A percentile compares a stretch with the other conserved stretches of the same genome.
Evolutionary conservation across 1,140 invertebrate species (phyloP).

Genomic region (Macrotrachela quadricornifera): DNA sequence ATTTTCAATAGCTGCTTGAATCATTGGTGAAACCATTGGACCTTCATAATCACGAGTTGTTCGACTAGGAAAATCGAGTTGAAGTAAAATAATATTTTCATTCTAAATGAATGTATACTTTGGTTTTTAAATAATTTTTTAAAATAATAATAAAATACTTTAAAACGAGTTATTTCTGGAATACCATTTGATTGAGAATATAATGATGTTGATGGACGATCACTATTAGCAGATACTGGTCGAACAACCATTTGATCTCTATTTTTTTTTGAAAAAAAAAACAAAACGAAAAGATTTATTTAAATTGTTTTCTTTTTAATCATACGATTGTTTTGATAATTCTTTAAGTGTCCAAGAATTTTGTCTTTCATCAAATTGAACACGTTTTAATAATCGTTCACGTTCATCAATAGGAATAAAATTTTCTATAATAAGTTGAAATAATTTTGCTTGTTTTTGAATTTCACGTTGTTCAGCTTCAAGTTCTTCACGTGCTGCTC

Average conservation of each 20-base stretch:
- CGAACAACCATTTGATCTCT: conserved; percentile 27
- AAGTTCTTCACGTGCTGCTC: conserved; percentile 51
- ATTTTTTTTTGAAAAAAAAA: too few species aligned
- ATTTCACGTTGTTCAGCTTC: conserved; percentile 52
- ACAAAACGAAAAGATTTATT: too few species aligned
- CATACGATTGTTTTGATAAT: conserved; percentile 19
- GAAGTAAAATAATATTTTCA: conserved; percentile 60
- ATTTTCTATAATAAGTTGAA: conserved; percentile 74
- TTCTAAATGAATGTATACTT: conserved; percentile 28
- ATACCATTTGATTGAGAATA: conserved; percentile 43
- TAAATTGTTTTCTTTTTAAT: neutral
- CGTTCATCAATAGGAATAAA: conserved; percentile 80
- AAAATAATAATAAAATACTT: conserved; percentile 17
- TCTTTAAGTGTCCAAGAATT: conserved; percentile 50
- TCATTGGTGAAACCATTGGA: conserved; percentile 44
- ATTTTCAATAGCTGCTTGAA: conserved; percentile 49
- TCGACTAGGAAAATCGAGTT: conserved; percentile 52
- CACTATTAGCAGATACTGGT: conserved; percentile 41
- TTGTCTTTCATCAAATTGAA: conserved; percentile 56
- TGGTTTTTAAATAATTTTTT: neutral
- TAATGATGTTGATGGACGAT: conserved; percentile 48
- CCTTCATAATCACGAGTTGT: conserved; percentile 56
- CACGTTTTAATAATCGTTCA: conserved; percentile 49
- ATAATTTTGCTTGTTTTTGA: conserved; percentile 47
- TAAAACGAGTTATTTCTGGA: conserved; percentile 36